Evolutionary conservation across 1,140 invertebrate species (phyloP).

Genomic region (Muscidifurax raptorellus): DNA sequence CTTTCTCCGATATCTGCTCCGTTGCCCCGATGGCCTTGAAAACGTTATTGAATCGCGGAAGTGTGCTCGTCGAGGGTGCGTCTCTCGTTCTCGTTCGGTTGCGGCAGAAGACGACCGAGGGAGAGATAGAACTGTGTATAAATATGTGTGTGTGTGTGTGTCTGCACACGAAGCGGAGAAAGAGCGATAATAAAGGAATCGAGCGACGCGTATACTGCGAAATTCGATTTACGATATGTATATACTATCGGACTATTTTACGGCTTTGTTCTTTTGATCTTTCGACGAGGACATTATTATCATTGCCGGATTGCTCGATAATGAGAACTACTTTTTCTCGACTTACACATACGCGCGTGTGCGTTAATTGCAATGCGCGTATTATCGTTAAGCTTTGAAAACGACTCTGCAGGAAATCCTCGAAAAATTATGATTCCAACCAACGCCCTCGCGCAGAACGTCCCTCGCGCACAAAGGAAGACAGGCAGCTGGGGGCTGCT

Average conservation of each 20-base stretch:
- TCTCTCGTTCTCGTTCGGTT: neutral
- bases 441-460: neutral
- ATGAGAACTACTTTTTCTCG: neutral
- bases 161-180: conserved; percentile 11
- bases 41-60: conserved; percentile 59
- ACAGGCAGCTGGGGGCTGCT: conserved; percentile 28
- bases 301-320: neutral
- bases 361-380: too few species aligned
- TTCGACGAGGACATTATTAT: neutral
- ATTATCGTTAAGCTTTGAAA: too few species aligned
- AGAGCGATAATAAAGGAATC: conserved; percentile 45
- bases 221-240: conserved; percentile 43
- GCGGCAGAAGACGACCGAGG: neutral
- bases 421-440: neutral
- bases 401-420: neutral
- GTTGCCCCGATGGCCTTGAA: conserved; percentile 54
- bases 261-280: conserved; percentile 37
- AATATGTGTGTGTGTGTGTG: too few species aligned
- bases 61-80: conserved; percentile 39
- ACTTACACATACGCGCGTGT: too few species aligned
- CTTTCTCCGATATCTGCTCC: neutral
- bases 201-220: conserved; percentile 6
- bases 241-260: conserved; percentile 14
- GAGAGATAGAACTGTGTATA: neutral
- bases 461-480: conserved; percentile 14